Evolutionary conservation across 2,113 vertebrate species (phyloP), one percentile per base, ranked within the genome.

Genomic region (Dolichotis patagonum): DNA sequence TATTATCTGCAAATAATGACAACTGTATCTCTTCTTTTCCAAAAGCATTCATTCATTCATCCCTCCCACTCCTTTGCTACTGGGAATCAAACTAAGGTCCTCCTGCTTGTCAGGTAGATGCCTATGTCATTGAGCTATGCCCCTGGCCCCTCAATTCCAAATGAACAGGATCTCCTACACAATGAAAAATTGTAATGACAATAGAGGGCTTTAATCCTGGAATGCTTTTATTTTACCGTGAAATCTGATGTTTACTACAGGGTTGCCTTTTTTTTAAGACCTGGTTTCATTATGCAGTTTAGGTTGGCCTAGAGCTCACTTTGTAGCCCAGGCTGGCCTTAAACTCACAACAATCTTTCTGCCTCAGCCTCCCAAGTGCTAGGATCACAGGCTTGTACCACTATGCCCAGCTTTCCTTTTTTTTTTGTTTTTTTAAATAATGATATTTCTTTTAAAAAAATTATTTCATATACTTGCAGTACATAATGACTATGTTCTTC

Each of bases 41-140:
- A 94, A 94, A 84, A 32, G 52, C 10, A 84, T 52, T 91, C 83
- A 67, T 41, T 90, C 75, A 73, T 56, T 90, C 69, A 86, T 82
- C 58, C 7, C 2, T 54, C 16, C 7, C 46, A 46, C 16, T 54
- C 7, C 54, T 54, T 54, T 54, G 54, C 14, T 54, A 54, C 54
- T 56, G 54, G 17, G 17, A 56, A 56, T 56, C 54, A 56, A 56
- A 56, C 54, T 56, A 16, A 56, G 54, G 16, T 5, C 54, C 5
- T 56, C 5, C 2, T 19, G 54, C 54, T 20, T 56, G 17, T 17
- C 54, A 56, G 54, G 54, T 5, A 56, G 54, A 16, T 56, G 17
- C 54, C 54, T 56, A 56, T 56, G 17, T 5, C 54, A 54, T 54
- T 54, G 54, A 54, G 54, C 54, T 54, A 56, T 56, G 16, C 17